phyloP scores from a whole-genome alignment of 2,797 vertebrate genomes.

The Pantherophis vulpinus region DNA sequence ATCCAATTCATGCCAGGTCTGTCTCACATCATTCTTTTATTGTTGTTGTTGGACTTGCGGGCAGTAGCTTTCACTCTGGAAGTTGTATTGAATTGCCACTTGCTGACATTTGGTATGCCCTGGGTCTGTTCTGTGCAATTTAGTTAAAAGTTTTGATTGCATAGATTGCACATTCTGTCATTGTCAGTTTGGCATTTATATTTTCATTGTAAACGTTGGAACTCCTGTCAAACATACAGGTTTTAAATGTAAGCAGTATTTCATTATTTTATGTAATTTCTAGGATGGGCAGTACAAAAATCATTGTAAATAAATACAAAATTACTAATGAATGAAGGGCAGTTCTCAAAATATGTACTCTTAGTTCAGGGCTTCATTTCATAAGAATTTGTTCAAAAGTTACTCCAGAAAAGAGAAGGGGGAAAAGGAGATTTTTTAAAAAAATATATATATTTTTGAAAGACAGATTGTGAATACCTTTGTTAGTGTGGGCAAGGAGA shows the following conservation, averaged over 20 bases:
- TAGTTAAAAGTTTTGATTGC: conserved; percentile 1
- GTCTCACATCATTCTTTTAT: not conserved
- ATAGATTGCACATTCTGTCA: not conserved
- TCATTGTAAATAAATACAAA: not conserved
- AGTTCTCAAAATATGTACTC: not conserved
- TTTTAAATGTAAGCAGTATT: not conserved
- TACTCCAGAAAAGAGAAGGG: not conserved
- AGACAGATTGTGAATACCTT: not conserved
- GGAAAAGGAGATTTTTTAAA: not conserved
- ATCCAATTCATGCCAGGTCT: conserved; percentile 20
- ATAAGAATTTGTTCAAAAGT: not conserved
- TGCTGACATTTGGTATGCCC: not conserved
- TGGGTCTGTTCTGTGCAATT: not conserved
- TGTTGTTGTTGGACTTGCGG: not conserved
- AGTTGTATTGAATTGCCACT: conserved; percentile 8
- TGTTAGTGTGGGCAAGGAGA: not conserved
- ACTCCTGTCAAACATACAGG: accelerated
- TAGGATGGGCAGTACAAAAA: not conserved
- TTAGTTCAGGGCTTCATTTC: not conserved
- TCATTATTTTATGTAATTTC: not conserved
- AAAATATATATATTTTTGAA: not conserved
- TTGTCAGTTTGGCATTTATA: not conserved
- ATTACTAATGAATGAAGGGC: accelerated
- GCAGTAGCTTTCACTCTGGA: not conserved
- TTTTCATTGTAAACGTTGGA: not conserved